Base-by-base conservation (phyloP, 1,140 invertebrate genomes). In the Drosophila prosaltans region DNA sequence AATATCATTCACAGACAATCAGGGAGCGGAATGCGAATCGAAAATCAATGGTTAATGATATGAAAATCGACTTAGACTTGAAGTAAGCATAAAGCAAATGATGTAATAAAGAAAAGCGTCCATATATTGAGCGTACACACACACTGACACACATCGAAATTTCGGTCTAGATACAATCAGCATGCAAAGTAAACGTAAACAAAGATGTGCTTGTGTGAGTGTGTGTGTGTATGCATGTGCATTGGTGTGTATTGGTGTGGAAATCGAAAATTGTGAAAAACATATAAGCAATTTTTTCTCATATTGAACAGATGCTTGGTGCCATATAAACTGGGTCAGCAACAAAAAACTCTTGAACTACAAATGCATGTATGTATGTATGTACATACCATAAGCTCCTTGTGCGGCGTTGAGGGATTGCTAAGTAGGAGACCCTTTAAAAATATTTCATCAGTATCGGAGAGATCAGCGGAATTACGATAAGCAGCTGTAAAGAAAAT, bases 401-500 rank as follows among this genome's bases (percentile, higher is more conserved):
- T 91, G 67, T 80, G 78, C n/a, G 90, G 90, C 54, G 90, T 91
- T 43, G 74, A 79, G 66, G 90, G 74, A 81, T 91, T 91, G 54
- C 85, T 91, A 1, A 89, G 80, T 60, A 91, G 8, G 6, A 91
- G 72, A 30, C 90, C 90, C 77, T 91, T 91, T 7, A 91, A 57
- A 69, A 91, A 91, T 48, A 91, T 91, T 78, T 90, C 85, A 75
- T 91, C 90, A 10, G 90, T 91, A 61, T 86, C 80, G 24, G 85
- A 81, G n/a, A 88, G 66, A 72, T 91, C 90, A 11, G 71, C 69
- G 0, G 84, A 89, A 57, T 89, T 81, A 21, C 84, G 84, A 65
- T 71, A 89, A 28, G 80, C 84, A 59, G 80, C 84, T 89, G 51
- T 0, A 43, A 40, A 26, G 54, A 16, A 16, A 65, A 65, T 64